These are phyloP conservation scores for Erpetoichthys calabaricus DNA, from an alignment of 2,797 vertebrate genomes.

Conservation along the genomic window DNA sequence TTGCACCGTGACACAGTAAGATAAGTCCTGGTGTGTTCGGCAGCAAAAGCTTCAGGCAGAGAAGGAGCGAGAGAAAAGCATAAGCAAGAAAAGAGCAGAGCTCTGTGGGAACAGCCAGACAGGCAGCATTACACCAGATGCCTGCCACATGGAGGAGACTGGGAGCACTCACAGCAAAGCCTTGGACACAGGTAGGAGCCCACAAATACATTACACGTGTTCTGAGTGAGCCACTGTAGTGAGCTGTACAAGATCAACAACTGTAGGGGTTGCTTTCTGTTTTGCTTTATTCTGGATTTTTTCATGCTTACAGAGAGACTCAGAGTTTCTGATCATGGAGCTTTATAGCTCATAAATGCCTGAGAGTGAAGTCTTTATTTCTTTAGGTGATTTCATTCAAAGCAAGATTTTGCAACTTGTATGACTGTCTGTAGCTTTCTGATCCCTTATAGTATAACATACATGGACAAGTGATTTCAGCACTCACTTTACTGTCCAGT, in stretches of 20 bases:
- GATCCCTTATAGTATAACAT: too few relatives aligned
- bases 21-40: constrained; percentile 22
- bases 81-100: too few relatives aligned
- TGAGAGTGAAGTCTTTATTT: too few relatives aligned
- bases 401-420: too few relatives aligned
- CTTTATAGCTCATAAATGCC: too few relatives aligned
- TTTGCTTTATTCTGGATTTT: not conserved
- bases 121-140: too few relatives aligned
- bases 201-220: constrained; percentile 1
- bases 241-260: not conserved
- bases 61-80: constrained; percentile 5
- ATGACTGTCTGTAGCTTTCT: too few relatives aligned
- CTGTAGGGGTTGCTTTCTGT: not conserved
- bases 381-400: too few relatives aligned
- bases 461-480: too few relatives aligned
- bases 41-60: not conserved
- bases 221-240: not conserved
- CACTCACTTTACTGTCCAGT: too few relatives aligned
- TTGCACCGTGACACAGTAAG: constrained; percentile 16
- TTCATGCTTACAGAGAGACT: not conserved
- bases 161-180: constrained; percentile 23
- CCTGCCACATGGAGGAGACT: constrained; percentile 22
- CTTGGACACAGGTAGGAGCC: constrained; percentile 51
- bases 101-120: too few relatives aligned
- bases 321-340: too few relatives aligned